Base-by-base conservation (phyloP, 2,888 invertebrate genomes). In the Melinopterus prodromus region DNA sequence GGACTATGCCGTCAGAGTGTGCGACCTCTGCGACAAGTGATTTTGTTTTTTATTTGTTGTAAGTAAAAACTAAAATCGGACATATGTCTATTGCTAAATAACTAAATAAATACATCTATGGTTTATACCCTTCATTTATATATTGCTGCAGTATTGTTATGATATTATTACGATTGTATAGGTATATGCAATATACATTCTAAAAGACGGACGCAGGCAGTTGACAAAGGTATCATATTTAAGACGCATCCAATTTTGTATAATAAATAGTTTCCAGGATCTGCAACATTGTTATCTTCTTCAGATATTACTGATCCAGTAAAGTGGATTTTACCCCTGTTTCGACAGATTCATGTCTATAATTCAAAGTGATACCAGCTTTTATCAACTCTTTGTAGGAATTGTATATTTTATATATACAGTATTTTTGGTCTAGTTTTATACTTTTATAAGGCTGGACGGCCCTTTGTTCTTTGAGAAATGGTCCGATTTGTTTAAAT, bases 1-100 rank as follows among this genome's bases (percentile, higher is more conserved):
- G 95, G 89, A 91, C 15, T 90, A 90, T 38, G 93, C 94, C 0
- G 95, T 95, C 3, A 91, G 96, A 82, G 95, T 96, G 76, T 96
- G 96, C 88, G 93, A 95, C 85, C 88, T 90, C 79, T 96, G 96
- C 85, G 76, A 77, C 53, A 76, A 81, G 76, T 81, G 37, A 78
- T 16, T 26, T 16, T 14, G 2, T 26, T 6, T 71, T 71, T 71
- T 71, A 4, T 12, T 35, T 35, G 3, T 81, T 83, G 53, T 53
- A 53, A 53, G 53, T 53, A 53, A 53, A 53, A 53, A 53, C 53
- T 53, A 53, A 53, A 53, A 71, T 71, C 71, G 26, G 26, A 16
- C 71, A 14, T n/a, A 16, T 71, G 26, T 71, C 15, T 16, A 71
- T 9, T n/a, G 15, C 7, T 71, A n/a, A 7, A 71, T 16, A 71